These are phyloP conservation scores for Enhydra lutris DNA, from an alignment of 2,113 vertebrate species.

Conservation along the genomic window DNA sequence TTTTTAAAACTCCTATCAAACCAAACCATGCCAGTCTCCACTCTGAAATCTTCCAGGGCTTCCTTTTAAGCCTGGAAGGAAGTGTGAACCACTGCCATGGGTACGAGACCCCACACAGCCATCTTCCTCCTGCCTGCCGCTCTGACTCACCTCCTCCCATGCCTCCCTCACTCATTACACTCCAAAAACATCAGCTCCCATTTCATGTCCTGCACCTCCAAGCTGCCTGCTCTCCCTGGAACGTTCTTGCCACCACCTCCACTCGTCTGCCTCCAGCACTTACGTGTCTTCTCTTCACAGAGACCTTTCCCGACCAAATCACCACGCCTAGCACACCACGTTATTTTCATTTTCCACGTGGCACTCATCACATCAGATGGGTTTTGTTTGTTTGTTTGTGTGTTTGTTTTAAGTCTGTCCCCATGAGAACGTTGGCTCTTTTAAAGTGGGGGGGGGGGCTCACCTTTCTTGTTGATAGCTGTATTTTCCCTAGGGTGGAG, in stretches of 20 bases:
- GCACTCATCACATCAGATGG: accelerated
- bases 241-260: neutral
- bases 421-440: neutral
- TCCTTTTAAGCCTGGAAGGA: neutral
- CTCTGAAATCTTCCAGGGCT: neutral
- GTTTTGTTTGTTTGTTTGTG: neutral
- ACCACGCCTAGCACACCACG: accelerated
- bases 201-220: neutral
- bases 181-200: neutral
- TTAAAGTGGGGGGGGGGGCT: neutral
- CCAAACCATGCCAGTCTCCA: too few relatives aligned
- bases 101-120: accelerated
- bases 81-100: too few relatives aligned
- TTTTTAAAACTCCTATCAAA: neutral
- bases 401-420: neutral
- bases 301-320: neutral
- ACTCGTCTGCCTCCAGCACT: accelerated
- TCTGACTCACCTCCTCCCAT: neutral
- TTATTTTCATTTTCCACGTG: neutral
- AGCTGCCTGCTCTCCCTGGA: neutral
- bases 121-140: neutral
- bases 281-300: neutral
- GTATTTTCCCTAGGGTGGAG: neutral
- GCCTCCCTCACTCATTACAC: accelerated
- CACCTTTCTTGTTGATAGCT: neutral